A percentile compares a stretch with the other conserved stretches of the same genome.
Conservation (phyloP, 2,113 vertebrate species). For the Phylloscopus whistleri region DNA sequence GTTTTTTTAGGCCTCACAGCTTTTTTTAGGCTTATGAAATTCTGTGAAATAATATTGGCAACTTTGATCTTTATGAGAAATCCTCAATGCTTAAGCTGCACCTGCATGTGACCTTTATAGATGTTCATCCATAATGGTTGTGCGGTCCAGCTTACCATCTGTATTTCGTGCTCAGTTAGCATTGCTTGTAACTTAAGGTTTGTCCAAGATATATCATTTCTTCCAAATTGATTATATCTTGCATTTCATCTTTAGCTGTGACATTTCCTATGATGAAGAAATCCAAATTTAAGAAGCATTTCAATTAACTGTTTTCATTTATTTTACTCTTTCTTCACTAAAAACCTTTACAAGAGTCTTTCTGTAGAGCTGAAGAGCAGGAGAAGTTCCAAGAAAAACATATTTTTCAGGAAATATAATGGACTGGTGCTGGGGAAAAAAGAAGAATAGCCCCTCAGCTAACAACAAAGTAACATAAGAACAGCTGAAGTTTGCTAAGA, state of each 20-base stretch:
- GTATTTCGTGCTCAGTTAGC: background rate
- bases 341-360: background rate
- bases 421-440: rapidly evolving
- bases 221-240: background rate
- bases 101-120: background rate
- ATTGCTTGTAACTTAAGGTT: background rate
- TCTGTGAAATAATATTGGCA: background rate
- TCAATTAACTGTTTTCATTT: background rate
- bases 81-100: background rate
- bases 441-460: background rate
- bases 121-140: background rate
- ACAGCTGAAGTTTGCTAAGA: background rate
- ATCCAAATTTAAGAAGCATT: background rate
- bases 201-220: background rate
- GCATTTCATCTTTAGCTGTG: background rate
- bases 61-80: background rate
- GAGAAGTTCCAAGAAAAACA: background rate
- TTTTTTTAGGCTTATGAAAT: background rate
- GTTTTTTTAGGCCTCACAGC: background rate
- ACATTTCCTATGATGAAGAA: background rate
- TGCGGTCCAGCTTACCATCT: background rate
- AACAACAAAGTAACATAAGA: background rate
- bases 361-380: background rate
- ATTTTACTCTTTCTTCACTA: background rate
- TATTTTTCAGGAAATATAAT: background rate